These are phyloP conservation scores for Aphaenogaster ashmeadi DNA, from an alignment of 1,140 invertebrate species.

Conservation along the genomic window DNA sequence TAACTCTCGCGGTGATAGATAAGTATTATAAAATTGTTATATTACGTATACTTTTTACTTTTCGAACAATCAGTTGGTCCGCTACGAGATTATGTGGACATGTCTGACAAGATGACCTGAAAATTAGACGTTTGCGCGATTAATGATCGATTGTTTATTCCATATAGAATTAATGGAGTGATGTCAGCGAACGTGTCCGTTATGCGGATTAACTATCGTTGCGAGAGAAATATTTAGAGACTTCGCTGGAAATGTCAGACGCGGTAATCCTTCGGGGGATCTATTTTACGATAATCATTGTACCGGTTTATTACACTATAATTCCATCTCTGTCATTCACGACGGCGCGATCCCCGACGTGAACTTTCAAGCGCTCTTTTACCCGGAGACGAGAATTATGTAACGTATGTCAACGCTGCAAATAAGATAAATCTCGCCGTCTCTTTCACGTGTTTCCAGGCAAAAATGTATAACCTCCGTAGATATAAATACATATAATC, in stretches of 20 bases:
- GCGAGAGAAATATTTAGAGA: constrained; percentile 35
- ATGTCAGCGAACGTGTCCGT: background rate
- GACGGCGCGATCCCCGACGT: constrained; percentile 5
- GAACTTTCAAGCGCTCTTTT: constrained; percentile 36
- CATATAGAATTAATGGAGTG: background rate
- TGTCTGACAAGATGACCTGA: background rate
- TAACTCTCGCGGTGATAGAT: background rate
- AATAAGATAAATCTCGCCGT: constrained; percentile 48
- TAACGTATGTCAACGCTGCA: constrained; percentile 30
- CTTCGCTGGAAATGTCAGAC: constrained; percentile 25
- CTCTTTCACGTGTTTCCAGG: background rate
- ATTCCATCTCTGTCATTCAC: constrained; percentile 45
- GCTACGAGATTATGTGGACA: background rate
- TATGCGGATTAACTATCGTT: background rate
- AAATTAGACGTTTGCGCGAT: background rate
- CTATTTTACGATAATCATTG: constrained; percentile 53
- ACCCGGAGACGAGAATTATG: constrained; percentile 8
- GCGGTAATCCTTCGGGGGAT: constrained; percentile 10
- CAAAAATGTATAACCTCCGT: constrained; percentile 35
- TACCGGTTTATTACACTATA: constrained; percentile 21
- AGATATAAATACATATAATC: constrained; percentile 28
- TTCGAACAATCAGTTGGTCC: background rate
- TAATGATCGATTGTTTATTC: constrained; percentile 6
- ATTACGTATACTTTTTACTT: background rate
- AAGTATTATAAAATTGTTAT: background rate